These are phyloP conservation scores for Diadema setosum DNA, from an alignment of 35 echinoderm and acorn worm species.

Conservation along the genomic window DNA sequence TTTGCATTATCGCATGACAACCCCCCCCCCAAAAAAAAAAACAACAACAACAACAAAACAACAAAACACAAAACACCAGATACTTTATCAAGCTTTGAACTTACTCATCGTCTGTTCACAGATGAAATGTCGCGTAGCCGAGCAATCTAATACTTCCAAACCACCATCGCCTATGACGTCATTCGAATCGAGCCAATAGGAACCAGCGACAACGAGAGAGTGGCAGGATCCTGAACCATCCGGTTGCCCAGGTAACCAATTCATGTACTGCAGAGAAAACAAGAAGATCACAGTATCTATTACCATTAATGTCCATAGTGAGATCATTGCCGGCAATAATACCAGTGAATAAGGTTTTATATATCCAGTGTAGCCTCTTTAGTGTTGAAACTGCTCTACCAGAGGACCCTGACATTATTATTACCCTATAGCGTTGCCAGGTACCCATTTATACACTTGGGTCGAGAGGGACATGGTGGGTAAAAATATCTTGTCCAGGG, in stretches of 20 bases:
- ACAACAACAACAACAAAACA: too few relatives aligned
- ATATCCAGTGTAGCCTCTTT: background rate
- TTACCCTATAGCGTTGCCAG: too few relatives aligned
- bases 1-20: too few relatives aligned
- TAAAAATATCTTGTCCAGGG: too few relatives aligned
- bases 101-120: background rate
- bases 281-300: background rate
- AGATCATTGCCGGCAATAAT: background rate
- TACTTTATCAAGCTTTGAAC: too few relatives aligned
- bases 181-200: background rate
- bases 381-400: background rate
- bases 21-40: too few relatives aligned
- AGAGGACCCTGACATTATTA: too few relatives aligned
- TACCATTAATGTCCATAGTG: background rate
- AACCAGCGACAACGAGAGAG: background rate
- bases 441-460: too few relatives aligned
- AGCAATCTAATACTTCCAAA: background rate
- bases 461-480: too few relatives aligned
- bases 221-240: background rate
- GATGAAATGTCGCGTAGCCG: background rate
- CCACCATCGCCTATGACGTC: background rate
- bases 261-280: background rate
- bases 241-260: slow-evolving; percentile 1
- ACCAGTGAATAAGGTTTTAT: background rate
- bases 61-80: too few relatives aligned